Evolutionary conservation across 37 sponge, comb jelly and placozoan genomes (phyloP).

Genomic region (Corticium candelabrum): DNA sequence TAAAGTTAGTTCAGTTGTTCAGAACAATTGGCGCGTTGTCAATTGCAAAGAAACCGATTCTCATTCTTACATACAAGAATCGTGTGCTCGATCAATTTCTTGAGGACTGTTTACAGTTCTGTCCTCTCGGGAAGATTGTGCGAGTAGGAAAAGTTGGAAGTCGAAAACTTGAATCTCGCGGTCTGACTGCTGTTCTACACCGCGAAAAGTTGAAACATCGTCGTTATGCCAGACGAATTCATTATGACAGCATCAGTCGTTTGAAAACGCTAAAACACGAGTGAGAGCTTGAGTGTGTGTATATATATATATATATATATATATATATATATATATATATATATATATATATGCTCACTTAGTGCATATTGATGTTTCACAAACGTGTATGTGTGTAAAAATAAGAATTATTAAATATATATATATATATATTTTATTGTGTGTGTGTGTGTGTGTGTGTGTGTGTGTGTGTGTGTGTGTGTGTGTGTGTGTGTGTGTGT

Average conservation of each 20-base stretch:
- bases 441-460: too few relatives aligned
- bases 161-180: neutral
- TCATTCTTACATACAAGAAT: neutral
- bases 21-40: neutral
- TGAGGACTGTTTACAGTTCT: neutral
- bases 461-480: too few relatives aligned
- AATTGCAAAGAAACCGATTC: neutral
- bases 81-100: neutral
- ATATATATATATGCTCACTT: too few relatives aligned
- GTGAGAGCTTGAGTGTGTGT: too few relatives aligned
- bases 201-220: neutral
- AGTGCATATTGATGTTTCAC: too few relatives aligned
- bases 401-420: too few relatives aligned
- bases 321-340: too few relatives aligned
- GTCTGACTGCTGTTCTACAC: neutral
- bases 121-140: neutral
- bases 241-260: neutral
- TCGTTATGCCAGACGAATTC: neutral
- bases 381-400: too few relatives aligned
- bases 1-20: neutral
- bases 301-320: too few relatives aligned
- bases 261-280: neutral
- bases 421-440: too few relatives aligned
- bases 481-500: too few relatives aligned
- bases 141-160: neutral